Conservation (phyloP, 2,888 invertebrate genomes). For the Aspidiotus rigidus region DNA sequence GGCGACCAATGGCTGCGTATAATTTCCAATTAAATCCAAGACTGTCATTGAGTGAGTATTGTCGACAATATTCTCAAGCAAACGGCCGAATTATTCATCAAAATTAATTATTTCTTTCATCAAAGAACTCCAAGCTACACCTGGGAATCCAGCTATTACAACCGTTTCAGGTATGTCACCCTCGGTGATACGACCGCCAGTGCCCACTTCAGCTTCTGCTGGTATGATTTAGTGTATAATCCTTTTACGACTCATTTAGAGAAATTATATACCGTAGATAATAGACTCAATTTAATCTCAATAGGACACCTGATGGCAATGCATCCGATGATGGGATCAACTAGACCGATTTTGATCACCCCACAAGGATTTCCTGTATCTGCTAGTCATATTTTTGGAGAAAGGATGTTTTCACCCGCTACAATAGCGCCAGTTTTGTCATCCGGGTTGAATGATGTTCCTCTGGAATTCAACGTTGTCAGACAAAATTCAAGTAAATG, state of each 20-base stretch:
- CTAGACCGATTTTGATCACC: conserved; percentile 16
- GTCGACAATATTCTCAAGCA: background rate
- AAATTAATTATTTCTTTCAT: background rate
- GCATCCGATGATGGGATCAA: conserved; percentile 23
- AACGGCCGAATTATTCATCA: background rate
- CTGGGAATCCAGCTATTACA: background rate
- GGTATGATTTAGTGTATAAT: background rate
- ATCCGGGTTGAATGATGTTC: conserved; percentile 27
- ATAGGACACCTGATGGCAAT: conserved; percentile 21
- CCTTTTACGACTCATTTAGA: background rate
- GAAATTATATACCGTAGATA: background rate
- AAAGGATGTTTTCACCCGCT: conserved; percentile 12
- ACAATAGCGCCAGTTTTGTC: conserved; percentile 16
- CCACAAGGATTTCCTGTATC: conserved; percentile 23
- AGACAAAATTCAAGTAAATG: conserved; percentile 12
- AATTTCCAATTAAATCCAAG: conserved; percentile 20
- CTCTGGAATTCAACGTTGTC: conserved; percentile 22
- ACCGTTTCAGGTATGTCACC: conserved; percentile 14
- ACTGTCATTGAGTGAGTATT: conserved; percentile 19
- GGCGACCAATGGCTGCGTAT: conserved; percentile 10
- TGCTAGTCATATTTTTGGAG: conserved; percentile 8
- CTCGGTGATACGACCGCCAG: conserved; percentile 17
- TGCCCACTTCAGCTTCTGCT: conserved; percentile 15
- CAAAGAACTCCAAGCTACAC: conserved; percentile 12
- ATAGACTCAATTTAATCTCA: background rate